These are phyloP conservation scores for Zosterops hypoxanthus DNA, from an alignment of 2,113 vertebrate genomes.

Conservation along the genomic window DNA sequence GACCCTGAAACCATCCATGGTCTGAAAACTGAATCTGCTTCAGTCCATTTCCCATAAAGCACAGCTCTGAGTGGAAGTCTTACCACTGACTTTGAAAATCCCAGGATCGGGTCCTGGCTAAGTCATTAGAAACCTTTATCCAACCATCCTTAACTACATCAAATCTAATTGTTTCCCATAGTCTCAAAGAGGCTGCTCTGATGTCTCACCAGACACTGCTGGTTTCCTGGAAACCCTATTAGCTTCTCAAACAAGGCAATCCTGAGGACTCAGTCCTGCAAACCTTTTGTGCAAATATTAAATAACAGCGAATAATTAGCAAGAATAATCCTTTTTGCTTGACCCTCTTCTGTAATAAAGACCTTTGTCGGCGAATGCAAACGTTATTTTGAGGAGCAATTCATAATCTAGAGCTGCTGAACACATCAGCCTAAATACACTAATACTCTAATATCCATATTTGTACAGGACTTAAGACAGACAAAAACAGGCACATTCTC, in stretches of 20 bases:
- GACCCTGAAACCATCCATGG: neutral
- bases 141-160: neutral
- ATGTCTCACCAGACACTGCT: neutral
- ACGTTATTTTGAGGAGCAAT: constrained; percentile 48
- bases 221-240: constrained; percentile 50
- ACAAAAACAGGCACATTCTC: neutral
- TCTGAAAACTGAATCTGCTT: neutral
- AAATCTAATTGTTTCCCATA: neutral
- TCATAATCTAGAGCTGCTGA: constrained; percentile 36
- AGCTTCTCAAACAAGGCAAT: constrained; percentile 59
- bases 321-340: constrained; percentile 55
- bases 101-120: neutral
- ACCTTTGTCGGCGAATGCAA: neutral
- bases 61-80: neutral
- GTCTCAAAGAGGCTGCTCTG: neutral
- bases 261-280: constrained; percentile 1
- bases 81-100: neutral
- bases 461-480: constrained; percentile 33
- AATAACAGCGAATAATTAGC: constrained; percentile 56
- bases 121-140: neutral
- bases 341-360: constrained; percentile 51
- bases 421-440: constrained; percentile 26
- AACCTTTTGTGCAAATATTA: constrained; percentile 60
- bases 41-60: neutral
- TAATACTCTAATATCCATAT: constrained; percentile 22